Evolutionary conservation across 2,888 invertebrate species (phyloP).

Genomic region (Drosophila quinaria): DNA sequence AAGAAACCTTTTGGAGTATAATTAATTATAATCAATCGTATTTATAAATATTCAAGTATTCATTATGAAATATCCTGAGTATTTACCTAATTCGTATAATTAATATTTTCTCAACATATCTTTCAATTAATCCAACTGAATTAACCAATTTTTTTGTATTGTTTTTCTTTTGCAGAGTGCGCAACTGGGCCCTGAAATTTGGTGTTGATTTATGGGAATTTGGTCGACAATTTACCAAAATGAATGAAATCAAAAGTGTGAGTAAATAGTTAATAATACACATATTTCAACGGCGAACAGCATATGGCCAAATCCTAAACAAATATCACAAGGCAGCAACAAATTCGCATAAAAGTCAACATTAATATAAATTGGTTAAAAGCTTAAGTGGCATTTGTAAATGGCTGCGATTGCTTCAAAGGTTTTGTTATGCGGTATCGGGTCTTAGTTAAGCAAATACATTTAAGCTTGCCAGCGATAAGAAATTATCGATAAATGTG

Average conservation of each 20-base stretch:
- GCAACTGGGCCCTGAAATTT: constrained; percentile 96
- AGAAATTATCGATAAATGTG: constrained; percentile 67
- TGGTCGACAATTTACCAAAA: constrained; percentile 94
- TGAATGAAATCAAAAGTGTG: constrained; percentile 95
- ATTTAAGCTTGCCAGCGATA: constrained; percentile 61
- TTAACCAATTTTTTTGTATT: constrained; percentile 4
- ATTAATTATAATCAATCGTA: neutral
- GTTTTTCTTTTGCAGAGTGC: constrained; percentile 90
- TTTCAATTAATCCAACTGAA: constrained; percentile 8
- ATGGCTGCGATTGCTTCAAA: constrained; percentile 52
- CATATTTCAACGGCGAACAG: neutral
- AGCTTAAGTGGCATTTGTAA: constrained; percentile 55
- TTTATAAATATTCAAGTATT: neutral
- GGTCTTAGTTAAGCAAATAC: constrained; percentile 61
- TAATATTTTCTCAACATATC: constrained; percentile 10
- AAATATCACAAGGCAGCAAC: constrained; percentile 22
- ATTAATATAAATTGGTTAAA: constrained; percentile 32
- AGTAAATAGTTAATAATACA: constrained; percentile 85
- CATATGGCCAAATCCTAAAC: constrained; percentile 24
- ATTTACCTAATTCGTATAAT: neutral
- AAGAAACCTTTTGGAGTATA: too few species aligned
- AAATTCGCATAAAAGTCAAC: constrained; percentile 21
- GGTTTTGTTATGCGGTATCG: constrained; percentile 15
- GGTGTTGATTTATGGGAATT: constrained; percentile 96
- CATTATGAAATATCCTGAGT: neutral